Conservation (phyloP, 1,140 invertebrate genomes). For the Drosophila azteca region DNA sequence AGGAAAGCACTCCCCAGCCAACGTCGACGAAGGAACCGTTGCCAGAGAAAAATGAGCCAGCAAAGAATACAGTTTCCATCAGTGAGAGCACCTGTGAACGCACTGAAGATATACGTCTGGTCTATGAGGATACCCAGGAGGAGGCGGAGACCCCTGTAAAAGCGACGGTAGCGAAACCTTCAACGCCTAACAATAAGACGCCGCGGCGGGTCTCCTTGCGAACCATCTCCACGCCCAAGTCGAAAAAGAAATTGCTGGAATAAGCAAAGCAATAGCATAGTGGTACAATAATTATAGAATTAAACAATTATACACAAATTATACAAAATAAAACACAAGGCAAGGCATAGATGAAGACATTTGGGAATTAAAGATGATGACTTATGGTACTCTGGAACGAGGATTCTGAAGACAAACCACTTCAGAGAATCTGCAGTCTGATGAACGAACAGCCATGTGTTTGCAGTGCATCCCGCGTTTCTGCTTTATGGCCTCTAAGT, state of each 20-base stretch:
- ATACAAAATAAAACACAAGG: constrained; percentile 16
- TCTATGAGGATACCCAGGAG: constrained; percentile 86
- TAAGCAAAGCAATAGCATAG: constrained; percentile 50
- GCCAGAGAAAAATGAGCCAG: constrained; percentile 52
- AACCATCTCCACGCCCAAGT: constrained; percentile 90
- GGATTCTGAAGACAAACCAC: no score
- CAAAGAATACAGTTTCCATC: constrained; percentile 65
- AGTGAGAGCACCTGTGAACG: constrained; percentile 81
- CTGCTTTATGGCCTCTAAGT: constrained; percentile 20
- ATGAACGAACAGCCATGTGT: background rate
- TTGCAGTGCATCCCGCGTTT: constrained; percentile 11
- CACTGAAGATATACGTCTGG: constrained; percentile 88
- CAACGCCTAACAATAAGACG: constrained; percentile 84
- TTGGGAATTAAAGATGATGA: background rate
- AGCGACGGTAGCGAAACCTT: constrained; percentile 43
- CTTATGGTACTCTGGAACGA: background rate
- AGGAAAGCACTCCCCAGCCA: constrained; percentile 31
- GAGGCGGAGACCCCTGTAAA: constrained; percentile 47
- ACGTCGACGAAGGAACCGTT: constrained; percentile 1
- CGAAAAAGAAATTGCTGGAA: constrained; percentile 85
- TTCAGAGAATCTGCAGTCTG: no score
- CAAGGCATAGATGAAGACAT: constrained; percentile 9
- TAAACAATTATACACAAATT: background rate
- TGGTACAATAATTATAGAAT: constrained; percentile 31
- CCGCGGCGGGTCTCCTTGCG: constrained; percentile 89